Evolutionary conservation across 1,140 invertebrate species (phyloP).

Genomic region (Heterodera schachtii): DNA sequence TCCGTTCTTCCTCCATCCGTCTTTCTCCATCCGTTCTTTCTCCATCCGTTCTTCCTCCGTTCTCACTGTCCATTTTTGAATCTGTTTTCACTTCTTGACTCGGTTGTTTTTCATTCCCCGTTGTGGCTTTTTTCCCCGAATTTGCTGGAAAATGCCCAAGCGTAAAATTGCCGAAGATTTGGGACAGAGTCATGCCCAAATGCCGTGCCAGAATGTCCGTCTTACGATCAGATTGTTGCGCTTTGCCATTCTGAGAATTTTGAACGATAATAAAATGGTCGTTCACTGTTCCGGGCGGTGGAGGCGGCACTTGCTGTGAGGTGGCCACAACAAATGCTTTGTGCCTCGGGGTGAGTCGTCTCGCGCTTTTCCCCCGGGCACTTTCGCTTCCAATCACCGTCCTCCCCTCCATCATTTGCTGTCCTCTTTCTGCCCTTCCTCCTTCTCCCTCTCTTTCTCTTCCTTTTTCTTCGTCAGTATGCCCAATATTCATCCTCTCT

Average conservation of each 20-base stretch:
- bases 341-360: neutral
- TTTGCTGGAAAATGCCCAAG: neutral
- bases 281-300: neutral
- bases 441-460: neutral
- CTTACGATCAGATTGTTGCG: constrained; percentile 1
- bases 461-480: neutral
- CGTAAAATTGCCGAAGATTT: constrained; percentile 30
- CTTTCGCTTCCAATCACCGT: neutral
- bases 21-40: too few species aligned
- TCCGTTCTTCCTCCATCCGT: neutral
- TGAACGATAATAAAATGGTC: neutral
- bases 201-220: constrained; percentile 14
- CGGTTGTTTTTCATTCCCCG: neutral
- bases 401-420: neutral
- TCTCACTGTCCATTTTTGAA: neutral
- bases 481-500: too few species aligned
- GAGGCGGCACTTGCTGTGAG: neutral
- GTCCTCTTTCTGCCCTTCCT: neutral
- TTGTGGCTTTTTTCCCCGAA: neutral
- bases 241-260: neutral
- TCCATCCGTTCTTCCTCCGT: neutral
- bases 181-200: constrained; percentile 20
- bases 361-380: neutral
- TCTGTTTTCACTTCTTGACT: neutral
- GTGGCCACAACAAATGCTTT: neutral